A percentile compares a stretch with the other conserved stretches of the same genome.
Evolutionary conservation across 2,797 vertebrate genomes (phyloP).

Genomic region (Platalea minor): DNA sequence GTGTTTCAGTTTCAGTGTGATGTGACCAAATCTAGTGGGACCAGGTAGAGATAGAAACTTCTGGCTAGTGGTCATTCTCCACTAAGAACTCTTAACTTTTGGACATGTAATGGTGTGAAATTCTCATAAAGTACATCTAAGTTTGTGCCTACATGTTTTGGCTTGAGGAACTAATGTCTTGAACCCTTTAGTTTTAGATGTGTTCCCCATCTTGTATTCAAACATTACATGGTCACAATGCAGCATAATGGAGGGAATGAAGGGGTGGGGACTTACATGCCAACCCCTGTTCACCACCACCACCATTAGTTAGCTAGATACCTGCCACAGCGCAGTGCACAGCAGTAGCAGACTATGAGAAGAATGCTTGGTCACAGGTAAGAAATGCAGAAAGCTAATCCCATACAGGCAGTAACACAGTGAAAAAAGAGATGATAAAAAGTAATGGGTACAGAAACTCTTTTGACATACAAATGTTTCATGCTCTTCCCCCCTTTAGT

Average conservation of each 20-base stretch:
- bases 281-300: neutral
- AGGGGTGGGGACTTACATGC: neutral
- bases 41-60: neutral
- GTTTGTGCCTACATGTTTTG: neutral
- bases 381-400: neutral
- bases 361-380: neutral
- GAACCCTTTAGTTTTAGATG: neutral
- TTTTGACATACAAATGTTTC: neutral
- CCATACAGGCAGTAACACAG: neutral
- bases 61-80: neutral
- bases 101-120: neutral
- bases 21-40: neutral
- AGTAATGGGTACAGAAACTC: neutral
- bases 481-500: constrained; percentile 28
- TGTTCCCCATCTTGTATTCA: neutral
- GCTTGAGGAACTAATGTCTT: neutral
- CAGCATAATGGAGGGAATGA: neutral
- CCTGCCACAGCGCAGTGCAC: neutral
- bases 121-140: neutral
- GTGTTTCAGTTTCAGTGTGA: neutral
- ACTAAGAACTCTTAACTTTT: neutral
- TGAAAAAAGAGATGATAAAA: neutral
- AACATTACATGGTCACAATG: neutral
- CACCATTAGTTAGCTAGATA: neutral
- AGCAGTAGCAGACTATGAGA: neutral